Evolutionary conservation across 2,888 invertebrate species (phyloP).

Genomic region (Pollenia angustigena): DNA sequence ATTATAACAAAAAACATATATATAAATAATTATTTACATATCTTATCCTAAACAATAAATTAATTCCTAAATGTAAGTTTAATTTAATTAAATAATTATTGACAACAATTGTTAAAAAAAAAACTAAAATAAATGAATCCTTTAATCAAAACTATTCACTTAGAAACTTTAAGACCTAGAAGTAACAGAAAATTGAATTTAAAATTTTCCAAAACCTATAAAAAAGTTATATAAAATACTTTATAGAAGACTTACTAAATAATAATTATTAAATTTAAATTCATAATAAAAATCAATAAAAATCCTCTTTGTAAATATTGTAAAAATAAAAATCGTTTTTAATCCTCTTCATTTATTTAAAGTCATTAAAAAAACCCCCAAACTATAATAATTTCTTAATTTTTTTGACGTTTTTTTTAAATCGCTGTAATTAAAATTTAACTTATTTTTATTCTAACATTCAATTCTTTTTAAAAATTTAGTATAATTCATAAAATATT

Average conservation of each 20-base stretch:
- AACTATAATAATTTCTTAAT: neutral
- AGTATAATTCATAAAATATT: neutral
- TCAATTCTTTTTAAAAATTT: neutral
- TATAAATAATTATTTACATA: slow-evolving; percentile 25
- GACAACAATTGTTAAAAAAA: neutral
- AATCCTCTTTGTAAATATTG: slow-evolving; percentile 35
- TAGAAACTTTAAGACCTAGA: neutral
- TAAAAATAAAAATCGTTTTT: neutral
- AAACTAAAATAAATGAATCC: neutral
- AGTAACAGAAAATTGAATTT: neutral
- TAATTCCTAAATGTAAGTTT: neutral
- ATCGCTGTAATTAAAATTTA: slow-evolving; percentile 3
- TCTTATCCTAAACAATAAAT: neutral
- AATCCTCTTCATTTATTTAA: neutral
- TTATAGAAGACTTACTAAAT: slow-evolving; percentile 29
- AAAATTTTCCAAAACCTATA: neutral
- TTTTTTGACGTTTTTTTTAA: neutral
- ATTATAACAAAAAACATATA: neutral
- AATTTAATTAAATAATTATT: neutral
- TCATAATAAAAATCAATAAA: neutral
- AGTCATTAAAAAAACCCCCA: neutral
- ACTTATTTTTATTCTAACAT: neutral
- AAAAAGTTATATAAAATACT: neutral
- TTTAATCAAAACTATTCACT: neutral
- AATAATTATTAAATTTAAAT: neutral